Conservation (phyloP, 2,888 invertebrate genomes). For the Polydesmus complanatus region DNA sequence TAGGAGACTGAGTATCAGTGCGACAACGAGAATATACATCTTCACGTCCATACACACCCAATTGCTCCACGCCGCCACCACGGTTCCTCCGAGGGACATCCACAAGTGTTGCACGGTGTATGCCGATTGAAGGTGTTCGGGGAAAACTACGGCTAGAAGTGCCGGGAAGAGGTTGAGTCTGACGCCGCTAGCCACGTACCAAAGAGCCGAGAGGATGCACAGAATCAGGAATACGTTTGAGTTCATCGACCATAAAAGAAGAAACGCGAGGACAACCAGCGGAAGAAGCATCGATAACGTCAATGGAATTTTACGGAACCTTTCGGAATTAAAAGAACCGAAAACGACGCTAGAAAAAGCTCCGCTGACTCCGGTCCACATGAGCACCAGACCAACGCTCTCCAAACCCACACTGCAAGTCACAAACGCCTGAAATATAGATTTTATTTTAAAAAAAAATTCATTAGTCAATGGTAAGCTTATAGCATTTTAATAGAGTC, state of each 20-base stretch:
- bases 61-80: background rate
- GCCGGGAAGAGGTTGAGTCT: background rate
- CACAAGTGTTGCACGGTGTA: background rate
- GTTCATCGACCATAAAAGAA: background rate
- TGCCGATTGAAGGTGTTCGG: background rate
- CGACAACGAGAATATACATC: background rate
- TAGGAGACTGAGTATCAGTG: background rate
- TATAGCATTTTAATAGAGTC: no score
- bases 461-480: background rate
- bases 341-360: background rate
- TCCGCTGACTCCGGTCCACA: background rate
- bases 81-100: background rate
- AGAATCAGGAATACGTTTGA: background rate
- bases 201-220: background rate
- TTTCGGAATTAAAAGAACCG: background rate
- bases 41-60: background rate
- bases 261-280: background rate
- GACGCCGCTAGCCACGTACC: background rate
- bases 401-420: background rate
- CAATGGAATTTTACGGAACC: background rate
- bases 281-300: background rate
- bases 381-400: background rate
- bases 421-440: background rate
- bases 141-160: background rate
- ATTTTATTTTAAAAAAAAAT: background rate